These are phyloP conservation scores for Schmidtea mediterranea DNA, from an alignment of 1,140 invertebrate genomes.

Conservation along the genomic window DNA sequence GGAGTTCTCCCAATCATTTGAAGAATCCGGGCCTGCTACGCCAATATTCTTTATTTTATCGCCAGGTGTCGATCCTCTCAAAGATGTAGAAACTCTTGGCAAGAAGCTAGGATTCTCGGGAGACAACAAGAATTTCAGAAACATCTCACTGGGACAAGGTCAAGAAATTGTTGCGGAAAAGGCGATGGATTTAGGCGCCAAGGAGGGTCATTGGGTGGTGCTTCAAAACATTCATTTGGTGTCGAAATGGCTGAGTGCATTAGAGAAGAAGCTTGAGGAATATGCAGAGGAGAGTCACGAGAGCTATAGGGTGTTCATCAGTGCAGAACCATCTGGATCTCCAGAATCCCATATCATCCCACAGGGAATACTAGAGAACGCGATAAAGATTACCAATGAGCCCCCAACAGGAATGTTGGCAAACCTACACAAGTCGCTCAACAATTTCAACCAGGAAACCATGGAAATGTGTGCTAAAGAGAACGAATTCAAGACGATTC, in stretches of 20 bases:
- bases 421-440: constrained; percentile 71
- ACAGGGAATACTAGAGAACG: constrained; percentile 66
- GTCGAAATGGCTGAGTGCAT: constrained; percentile 57
- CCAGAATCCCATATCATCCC: constrained; percentile 66
- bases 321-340: constrained; percentile 60
- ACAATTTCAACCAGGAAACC: constrained; percentile 64
- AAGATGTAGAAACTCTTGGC: constrained; percentile 69
- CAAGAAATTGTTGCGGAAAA: constrained; percentile 73
- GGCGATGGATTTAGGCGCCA: constrained; percentile 56
- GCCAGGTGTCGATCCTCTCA: constrained; percentile 73
- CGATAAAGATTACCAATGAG: constrained; percentile 87
- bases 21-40: constrained; percentile 64
- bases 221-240: constrained; percentile 82
- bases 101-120: constrained; percentile 50
- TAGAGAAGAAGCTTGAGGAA: constrained; percentile 71
- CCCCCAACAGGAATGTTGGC: constrained; percentile 75
- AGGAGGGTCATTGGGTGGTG: constrained; percentile 74
- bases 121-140: constrained; percentile 62
- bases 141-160: constrained; percentile 76
- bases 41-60: constrained; percentile 86
- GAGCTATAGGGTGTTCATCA: constrained; percentile 64
- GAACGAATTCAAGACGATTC: constrained; percentile 69
- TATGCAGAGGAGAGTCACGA: constrained; percentile 39
- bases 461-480: constrained; percentile 77
- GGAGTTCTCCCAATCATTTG: constrained; percentile 68